These are phyloP conservation scores for Genyomyrus donnyi DNA, from an alignment of 2,113 vertebrate species.

Conservation along the genomic window DNA sequence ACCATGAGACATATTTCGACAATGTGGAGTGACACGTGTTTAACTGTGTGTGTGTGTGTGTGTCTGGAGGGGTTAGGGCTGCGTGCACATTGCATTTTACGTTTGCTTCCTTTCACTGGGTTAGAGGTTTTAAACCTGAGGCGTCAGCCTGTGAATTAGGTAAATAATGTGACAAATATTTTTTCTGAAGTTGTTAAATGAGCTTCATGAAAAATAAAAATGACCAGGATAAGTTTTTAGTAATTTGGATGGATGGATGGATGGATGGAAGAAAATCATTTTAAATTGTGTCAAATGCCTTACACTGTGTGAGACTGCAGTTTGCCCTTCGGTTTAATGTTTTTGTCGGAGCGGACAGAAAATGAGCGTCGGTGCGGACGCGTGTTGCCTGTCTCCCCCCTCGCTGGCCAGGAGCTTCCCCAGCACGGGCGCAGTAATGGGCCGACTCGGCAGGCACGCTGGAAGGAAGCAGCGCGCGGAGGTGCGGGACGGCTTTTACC, in stretches of 20 bases:
- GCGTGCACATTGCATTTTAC: background rate
- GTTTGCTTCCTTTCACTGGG: background rate
- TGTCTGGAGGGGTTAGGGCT: background rate
- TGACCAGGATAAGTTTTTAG: background rate
- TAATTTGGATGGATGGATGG: background rate
- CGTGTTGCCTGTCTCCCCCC: background rate
- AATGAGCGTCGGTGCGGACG: background rate
- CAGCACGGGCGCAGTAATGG: background rate
- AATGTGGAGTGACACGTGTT: background rate
- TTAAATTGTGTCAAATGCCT: background rate
- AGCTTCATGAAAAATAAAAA: background rate
- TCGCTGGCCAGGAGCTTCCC: background rate
- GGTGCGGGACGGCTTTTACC: conserved; percentile 57
- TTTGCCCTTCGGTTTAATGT: background rate
- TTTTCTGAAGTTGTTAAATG: background rate
- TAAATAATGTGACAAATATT: background rate
- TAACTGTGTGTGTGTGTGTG: background rate
- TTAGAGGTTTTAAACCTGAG: background rate
- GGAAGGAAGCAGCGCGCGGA: background rate
- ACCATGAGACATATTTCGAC: background rate
- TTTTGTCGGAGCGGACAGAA: background rate
- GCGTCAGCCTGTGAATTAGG: background rate
- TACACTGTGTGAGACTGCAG: background rate
- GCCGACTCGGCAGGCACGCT: background rate
- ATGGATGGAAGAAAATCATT: background rate